Conservation (phyloP, 2,113 vertebrate species). For the Stegostoma tigrinum region DNA sequence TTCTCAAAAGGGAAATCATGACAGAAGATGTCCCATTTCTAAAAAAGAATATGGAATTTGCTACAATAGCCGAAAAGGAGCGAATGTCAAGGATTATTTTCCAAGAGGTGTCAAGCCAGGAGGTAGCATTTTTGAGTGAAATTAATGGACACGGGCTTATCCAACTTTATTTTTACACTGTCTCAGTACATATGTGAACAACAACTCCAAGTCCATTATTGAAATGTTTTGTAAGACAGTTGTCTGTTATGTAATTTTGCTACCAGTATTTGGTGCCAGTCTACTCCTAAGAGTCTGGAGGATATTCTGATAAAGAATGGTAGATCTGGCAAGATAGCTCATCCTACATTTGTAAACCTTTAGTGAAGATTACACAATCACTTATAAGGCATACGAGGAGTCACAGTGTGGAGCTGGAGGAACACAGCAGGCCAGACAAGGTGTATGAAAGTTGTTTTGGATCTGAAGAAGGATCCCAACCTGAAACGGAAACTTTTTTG, state of each 20-base stretch:
- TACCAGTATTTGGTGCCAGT: neutral
- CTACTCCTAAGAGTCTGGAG: neutral
- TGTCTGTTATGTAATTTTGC: neutral
- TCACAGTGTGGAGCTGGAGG: neutral
- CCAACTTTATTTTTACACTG: neutral
- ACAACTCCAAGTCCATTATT: neutral
- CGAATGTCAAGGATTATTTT: too few species aligned
- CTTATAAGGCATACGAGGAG: too few species aligned
- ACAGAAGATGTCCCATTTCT: too few species aligned
- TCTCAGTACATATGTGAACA: neutral
- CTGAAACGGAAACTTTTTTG: too few species aligned
- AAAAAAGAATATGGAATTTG: too few species aligned
- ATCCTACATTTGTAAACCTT: neutral
- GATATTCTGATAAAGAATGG: neutral
- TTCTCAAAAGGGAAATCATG: too few species aligned
- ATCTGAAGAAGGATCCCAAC: too few species aligned
- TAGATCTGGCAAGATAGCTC: neutral
- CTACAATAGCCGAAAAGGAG: too few species aligned
- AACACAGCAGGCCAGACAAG: too few species aligned
- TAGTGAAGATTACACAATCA: neutral
- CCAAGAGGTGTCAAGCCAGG: too few species aligned
- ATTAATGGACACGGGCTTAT: neutral
- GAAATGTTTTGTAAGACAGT: neutral
- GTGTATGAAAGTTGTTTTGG: too few species aligned
- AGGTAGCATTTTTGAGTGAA: neutral